A percentile compares a stretch with the other conserved stretches of the same genome.
Evolutionary conservation across 1,140 invertebrate species (phyloP).

Genomic region (Hypothenemus hampei): DNA sequence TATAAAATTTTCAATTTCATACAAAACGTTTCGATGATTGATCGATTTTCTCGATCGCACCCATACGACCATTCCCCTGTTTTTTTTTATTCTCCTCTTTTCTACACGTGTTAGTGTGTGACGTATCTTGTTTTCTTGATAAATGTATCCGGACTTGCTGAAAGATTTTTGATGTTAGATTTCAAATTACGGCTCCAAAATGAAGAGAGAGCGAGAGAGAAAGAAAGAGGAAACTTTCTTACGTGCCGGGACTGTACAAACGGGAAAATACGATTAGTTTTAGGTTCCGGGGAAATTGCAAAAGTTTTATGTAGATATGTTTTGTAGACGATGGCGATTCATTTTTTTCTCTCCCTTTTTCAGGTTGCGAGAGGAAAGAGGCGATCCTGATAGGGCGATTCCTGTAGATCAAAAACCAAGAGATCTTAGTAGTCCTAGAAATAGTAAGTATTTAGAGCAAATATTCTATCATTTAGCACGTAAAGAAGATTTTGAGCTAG

Average conservation of each 20-base stretch:
- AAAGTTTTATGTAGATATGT: neutral
- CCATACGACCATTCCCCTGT: conserved; percentile 9
- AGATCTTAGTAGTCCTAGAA: conserved; percentile 78
- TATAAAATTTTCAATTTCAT: conserved; percentile 29
- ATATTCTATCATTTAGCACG: too few species aligned
- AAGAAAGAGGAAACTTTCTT: too few species aligned
- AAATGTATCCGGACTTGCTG: conserved; percentile 20
- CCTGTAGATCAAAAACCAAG: conserved; percentile 74
- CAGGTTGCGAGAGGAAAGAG: conserved; percentile 79
- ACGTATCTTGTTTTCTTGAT: conserved; percentile 29
- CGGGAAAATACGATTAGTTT: too few species aligned
- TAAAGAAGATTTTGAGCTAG: too few species aligned
- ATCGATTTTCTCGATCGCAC: conserved; percentile 19
- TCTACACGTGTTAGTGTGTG: conserved; percentile 24
- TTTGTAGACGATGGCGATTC: too few species aligned
- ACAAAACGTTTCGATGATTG: conserved; percentile 28
- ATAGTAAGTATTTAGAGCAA: conserved; percentile 74
- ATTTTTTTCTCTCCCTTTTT: too few species aligned
- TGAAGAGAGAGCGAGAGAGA: too few species aligned
- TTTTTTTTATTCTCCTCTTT: conserved; percentile 4
- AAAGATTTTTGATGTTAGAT: conserved; percentile 21
- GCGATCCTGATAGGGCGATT: conserved; percentile 69
- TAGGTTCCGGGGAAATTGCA: neutral
- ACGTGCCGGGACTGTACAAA: too few species aligned
- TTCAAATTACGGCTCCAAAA: conserved; percentile 12